Evolutionary conservation across 23 tunicate species (phyloP).

Genomic region (Clavelina lepadiformis): DNA sequence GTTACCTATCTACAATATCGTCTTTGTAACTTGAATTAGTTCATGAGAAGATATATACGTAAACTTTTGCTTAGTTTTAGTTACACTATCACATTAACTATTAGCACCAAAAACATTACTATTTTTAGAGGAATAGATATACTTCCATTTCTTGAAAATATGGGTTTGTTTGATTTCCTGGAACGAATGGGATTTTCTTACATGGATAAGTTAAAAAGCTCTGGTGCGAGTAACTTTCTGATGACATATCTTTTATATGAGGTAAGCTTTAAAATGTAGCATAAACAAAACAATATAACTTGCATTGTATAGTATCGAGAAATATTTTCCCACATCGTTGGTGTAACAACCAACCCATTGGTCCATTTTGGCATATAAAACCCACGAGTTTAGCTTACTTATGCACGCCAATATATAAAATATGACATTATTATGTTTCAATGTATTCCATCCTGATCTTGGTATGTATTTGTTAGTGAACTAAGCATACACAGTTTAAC

Average conservation of each 20-base stretch:
- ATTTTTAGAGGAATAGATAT: constrained; percentile 64
- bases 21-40: background rate
- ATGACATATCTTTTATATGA: constrained; percentile 75
- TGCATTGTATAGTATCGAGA: no score
- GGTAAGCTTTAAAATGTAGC: constrained; percentile 31
- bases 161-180: constrained; percentile 73
- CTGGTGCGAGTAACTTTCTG: constrained; percentile 69
- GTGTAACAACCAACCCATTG: no score
- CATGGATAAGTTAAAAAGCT: constrained; percentile 61
- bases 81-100: background rate
- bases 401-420: no score
- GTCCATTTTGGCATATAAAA: no score
- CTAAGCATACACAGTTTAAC: no score
- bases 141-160: constrained; percentile 57
- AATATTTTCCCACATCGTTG: no score
- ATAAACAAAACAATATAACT: no score
- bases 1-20: background rate
- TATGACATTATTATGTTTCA: no score
- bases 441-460: no score
- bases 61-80: background rate
- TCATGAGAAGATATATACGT: no score
- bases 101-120: background rate
- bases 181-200: constrained; percentile 64
- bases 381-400: no score
- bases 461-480: no score